Evolutionary conservation across 1,140 invertebrate species (phyloP), one percentile per base, ranked within the genome.

Genomic region (Vollenhovia emeryi): DNA sequence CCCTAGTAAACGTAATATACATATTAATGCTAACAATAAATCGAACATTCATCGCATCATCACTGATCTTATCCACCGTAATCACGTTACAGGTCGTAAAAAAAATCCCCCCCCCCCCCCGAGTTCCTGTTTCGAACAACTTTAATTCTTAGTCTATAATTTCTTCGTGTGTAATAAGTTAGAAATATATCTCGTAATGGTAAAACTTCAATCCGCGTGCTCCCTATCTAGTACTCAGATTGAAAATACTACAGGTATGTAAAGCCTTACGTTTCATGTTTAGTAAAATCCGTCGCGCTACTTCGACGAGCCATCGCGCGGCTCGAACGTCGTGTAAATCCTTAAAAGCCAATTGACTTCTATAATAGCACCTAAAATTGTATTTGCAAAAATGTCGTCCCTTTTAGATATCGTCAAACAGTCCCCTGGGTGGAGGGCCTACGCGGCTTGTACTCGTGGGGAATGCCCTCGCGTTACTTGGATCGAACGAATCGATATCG

Each of bases 331-430:
- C 40, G 33, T 27, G 43, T 71, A 88, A 86, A 82, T 45, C 15
- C 40, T 80, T 79, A 68, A 40, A 74, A 36, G 18, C 13, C 36
- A 66, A 75, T 85, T 78, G 30, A 79, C 33, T 66, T 79, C 30
- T 59, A 50, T 3, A 27, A 7, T 64, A 40, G 36, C 24, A 78
- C 11, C 21, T 71, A 62, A 84, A n/a, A 62, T 18, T 2, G 24
- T 43, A 71, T 76, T 43, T 43, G 40, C 40, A 27, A 15, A 27
- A 21, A 55, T 45, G 36, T 13, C 62, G 87, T 95, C 5, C 5
- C 68, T 73, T 95, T 71, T 95, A 97, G 73, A 98, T 97, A 94
- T 98, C 98, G 94, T 98, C 98, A 91, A 98, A 98, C 69, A 98
- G 96, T 62, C 97, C 97, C 85, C 96, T 95, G 0, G 97, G 97